Evolutionary conservation across 2,113 vertebrate species (phyloP).

Genomic region (Numenius arquata): DNA sequence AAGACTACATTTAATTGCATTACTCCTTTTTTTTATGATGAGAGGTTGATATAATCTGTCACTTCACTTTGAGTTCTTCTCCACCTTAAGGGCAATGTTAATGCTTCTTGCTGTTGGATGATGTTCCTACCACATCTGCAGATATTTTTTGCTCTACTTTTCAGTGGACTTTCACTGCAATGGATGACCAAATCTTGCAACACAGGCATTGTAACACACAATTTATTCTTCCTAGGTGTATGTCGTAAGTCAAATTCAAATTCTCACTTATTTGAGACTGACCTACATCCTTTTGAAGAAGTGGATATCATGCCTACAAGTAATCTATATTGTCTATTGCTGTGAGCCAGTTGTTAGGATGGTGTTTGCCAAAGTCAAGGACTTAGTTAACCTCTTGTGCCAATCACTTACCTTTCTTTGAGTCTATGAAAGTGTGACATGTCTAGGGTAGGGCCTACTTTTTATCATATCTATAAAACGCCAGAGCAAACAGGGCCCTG

Average conservation of each 20-base stretch:
- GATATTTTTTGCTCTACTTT: not conserved
- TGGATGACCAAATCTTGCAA: not conserved
- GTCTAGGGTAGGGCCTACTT: not conserved
- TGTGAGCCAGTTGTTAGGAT: not conserved
- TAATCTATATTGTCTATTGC: not conserved
- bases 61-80: not conserved
- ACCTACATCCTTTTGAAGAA: not conserved
- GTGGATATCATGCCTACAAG: not conserved
- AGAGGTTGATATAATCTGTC: slow-evolving; percentile 11
- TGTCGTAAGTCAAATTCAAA: not conserved
- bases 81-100: not conserved
- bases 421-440: not conserved
- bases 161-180: not conserved
- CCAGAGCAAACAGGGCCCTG: not conserved
- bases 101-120: not conserved
- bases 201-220: not conserved
- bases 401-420: not conserved
- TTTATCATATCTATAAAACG: not conserved
- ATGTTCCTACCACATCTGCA: not conserved
- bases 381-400: not conserved
- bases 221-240: not conserved
- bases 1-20: slow-evolving; percentile 22
- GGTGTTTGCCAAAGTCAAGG: not conserved
- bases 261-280: not conserved
- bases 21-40: not conserved